These are phyloP conservation scores for Acleris cristana DNA, from an alignment of 2,888 invertebrate genomes.

Conservation along the genomic window DNA sequence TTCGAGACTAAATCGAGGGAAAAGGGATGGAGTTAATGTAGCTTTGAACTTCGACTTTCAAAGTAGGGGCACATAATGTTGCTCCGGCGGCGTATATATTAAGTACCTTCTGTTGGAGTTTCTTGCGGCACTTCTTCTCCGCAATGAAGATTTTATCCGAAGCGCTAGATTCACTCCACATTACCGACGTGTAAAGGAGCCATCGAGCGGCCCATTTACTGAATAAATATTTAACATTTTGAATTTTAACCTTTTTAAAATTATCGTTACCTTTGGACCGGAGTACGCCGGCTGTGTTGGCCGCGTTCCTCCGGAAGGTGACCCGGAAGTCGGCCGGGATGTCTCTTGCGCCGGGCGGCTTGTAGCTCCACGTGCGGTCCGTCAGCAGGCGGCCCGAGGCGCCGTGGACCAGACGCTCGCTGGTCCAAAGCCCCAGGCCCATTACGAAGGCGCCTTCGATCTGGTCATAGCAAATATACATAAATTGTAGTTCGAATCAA, in stretches of 20 bases:
- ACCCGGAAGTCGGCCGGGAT: slow-evolving; percentile 88
- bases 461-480: slow-evolving; percentile 45
- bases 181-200: no score
- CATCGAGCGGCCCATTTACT: no score
- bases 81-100: no score
- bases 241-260: background rate
- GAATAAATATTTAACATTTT: no score
- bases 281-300: slow-evolving; percentile 85
- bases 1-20: no score
- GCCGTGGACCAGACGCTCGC: slow-evolving; percentile 86
- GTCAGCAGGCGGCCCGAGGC: slow-evolving; percentile 86
- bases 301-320: slow-evolving; percentile 83
- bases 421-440: slow-evolving; percentile 88
- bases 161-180: no score
- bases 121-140: no score
- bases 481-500: background rate
- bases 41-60: no score
- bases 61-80: no score
- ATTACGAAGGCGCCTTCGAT: slow-evolving; percentile 89
- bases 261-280: slow-evolving; percentile 85
- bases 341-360: slow-evolving; percentile 87
- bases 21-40: no score
- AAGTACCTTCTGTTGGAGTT: no score
- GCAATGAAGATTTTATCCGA: no score
- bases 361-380: slow-evolving; percentile 89